Evolutionary conservation across 2,888 invertebrate genomes (phyloP).

Genomic region (Hybos culiciformis): DNA sequence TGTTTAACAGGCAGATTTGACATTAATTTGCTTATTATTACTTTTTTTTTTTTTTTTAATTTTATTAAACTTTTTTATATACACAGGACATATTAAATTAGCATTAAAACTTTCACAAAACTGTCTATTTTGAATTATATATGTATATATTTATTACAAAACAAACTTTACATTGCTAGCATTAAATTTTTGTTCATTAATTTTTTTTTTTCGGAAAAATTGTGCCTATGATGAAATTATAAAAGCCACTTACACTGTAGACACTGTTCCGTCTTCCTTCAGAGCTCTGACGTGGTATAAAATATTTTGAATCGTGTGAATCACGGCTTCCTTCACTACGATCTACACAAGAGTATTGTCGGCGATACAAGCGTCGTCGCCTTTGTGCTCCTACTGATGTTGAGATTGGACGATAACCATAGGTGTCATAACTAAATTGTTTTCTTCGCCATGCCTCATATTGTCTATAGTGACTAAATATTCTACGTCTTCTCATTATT

Average conservation of each 20-base stretch:
- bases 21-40: too few species aligned
- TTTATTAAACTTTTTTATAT: too few species aligned
- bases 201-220: not conserved
- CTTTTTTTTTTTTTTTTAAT: too few species aligned
- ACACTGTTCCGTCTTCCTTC: constrained; percentile 11
- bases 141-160: too few species aligned
- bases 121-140: too few species aligned
- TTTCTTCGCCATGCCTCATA: constrained; percentile 35
- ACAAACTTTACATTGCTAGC: not conserved
- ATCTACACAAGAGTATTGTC: constrained; percentile 33
- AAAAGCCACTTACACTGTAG: constrained; percentile 18
- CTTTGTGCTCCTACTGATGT: constrained; percentile 24
- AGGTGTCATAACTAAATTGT: constrained; percentile 34
- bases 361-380: constrained; percentile 30
- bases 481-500: constrained; percentile 28
- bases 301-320: constrained; percentile 26
- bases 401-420: constrained; percentile 28
- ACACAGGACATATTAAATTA: too few species aligned
- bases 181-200: not conserved
- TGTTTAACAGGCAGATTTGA: too few species aligned
- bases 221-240: constrained; percentile 10
- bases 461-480: constrained; percentile 34
- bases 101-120: too few species aligned
- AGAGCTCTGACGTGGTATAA: constrained; percentile 9
- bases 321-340: constrained; percentile 31